Evolutionary conservation across 1,140 invertebrate species (phyloP).

Genomic region (Propsilocerus akamusi): DNA sequence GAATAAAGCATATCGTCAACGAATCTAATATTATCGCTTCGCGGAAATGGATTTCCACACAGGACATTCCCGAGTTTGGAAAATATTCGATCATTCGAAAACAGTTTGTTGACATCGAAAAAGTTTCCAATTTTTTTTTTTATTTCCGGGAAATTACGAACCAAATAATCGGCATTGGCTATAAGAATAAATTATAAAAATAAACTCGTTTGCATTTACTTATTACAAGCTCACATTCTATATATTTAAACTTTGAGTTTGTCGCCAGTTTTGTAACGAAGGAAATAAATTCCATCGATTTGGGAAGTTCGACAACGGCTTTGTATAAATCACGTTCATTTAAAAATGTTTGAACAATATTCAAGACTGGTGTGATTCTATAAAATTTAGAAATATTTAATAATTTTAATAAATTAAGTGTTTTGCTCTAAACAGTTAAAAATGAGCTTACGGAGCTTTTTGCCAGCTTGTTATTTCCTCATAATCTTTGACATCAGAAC

Average conservation of each 20-base stretch:
- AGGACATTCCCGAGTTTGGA: slow-evolving; percentile 33
- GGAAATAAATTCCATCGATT: slow-evolving; percentile 34
- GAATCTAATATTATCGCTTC: slow-evolving; percentile 19
- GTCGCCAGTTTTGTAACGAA: slow-evolving; percentile 36
- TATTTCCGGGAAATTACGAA: slow-evolving; percentile 15
- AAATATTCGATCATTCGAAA: slow-evolving; percentile 18
- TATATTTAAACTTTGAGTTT: slow-evolving; percentile 32
- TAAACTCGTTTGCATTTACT: neutral
- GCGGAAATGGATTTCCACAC: slow-evolving; percentile 34
- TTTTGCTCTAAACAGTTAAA: neutral
- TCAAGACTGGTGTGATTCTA: slow-evolving; percentile 26
- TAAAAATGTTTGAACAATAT: slow-evolving; percentile 26
- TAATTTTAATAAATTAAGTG: neutral
- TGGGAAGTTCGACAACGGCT: slow-evolving; percentile 30
- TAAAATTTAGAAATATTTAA: slow-evolving; percentile 6
- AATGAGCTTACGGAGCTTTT: slow-evolving; percentile 34
- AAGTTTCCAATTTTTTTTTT: slow-evolving; percentile 18
- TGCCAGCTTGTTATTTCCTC: slow-evolving; percentile 36
- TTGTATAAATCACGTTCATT: slow-evolving; percentile 26
- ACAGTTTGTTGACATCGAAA: slow-evolving; percentile 17
- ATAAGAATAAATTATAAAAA: neutral
- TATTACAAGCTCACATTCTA: slow-evolving; percentile 27
- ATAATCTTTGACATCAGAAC: slow-evolving; percentile 31
- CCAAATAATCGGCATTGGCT: neutral
- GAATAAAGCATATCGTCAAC: slow-evolving; percentile 28